Percentiles rank a stretch among this genome's conserved stretches.
phyloP scores from a whole-genome alignment of 2,113 vertebrate species.

The Scopus umbretta region DNA sequence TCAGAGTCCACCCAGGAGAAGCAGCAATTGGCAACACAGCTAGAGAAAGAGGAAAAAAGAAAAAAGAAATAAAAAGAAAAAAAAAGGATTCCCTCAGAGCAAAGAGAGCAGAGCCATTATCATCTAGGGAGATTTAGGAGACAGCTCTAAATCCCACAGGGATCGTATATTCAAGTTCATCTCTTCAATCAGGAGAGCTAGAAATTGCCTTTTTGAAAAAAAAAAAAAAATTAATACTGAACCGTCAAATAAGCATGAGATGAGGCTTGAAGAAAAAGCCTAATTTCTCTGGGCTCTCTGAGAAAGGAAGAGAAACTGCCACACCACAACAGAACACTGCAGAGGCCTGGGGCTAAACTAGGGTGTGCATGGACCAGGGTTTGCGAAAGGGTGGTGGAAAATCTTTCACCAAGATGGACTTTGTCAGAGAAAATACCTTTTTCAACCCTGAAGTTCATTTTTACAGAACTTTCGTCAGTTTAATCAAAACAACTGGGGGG shows the following conservation, averaged over 20 bases:
- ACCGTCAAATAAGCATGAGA: not conserved
- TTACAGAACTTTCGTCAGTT: not conserved
- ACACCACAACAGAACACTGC: not conserved
- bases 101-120: not conserved
- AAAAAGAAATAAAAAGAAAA: too few species aligned
- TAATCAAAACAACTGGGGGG: not conserved
- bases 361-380: not conserved
- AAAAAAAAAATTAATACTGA: not conserved
- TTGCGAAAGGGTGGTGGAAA: not conserved
- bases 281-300: not conserved
- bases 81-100: not conserved
- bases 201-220: not conserved
- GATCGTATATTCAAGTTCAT: not conserved
- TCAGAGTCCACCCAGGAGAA: not conserved
- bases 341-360: not conserved
- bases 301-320: not conserved
- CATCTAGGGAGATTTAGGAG: slow-evolving; percentile 29
- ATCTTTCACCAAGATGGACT: not conserved
- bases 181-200: not conserved
- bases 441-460: not conserved
- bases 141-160: not conserved
- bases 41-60: too few species aligned
- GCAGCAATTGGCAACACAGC: not conserved
- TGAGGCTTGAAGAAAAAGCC: not conserved
- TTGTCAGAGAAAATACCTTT: not conserved